Evolutionary conservation across 2,113 vertebrate species (phyloP), one percentile per base, ranked within the genome.

Genomic region (Solea senegalensis): DNA sequence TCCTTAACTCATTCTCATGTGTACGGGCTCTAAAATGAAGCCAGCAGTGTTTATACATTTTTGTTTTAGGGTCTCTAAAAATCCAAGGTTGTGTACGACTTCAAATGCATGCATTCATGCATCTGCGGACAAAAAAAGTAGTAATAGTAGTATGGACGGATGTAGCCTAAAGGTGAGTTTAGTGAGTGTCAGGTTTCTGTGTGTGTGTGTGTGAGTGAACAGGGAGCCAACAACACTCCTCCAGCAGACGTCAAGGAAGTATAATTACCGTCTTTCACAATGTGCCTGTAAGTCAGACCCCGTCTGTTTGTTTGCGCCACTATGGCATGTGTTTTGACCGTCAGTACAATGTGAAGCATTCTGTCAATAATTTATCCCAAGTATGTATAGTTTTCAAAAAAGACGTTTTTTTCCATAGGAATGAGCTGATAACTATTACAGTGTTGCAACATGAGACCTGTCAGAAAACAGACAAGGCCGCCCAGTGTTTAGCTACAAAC

Each of bases 181-280:
- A 45, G 44, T 45, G 10, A 48, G 56, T 52, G 9, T 48, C 4
- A 12, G 9, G 12, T 60, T 8, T 46, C 13, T 48, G 41, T 43
- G 9, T 52, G 3, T 14, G 57, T 46, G 39, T 16, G 12, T 48
- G n/a, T 26, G 26, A 15, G 9, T 44, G 11, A 39, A 11, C 50
- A 59, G 49, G 15, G 13, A 64, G 46, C 40, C 28, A 60, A 76
- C 44, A 69, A 61, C 79, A 73, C 54, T 14, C 40, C 41, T 26
- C 65, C 16, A 43, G 27, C 10, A 63, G 11, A 50, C 4, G 12
- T 48, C 5, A 46, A 49, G 16, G 41, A 53, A 58, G 62, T 66
- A 11, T 67, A 74, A 78, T 70, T 54, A 66, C 16, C 11, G 1
- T 63, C 69, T 68, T 63, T 63, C 41, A 57, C 41, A 68, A 45